Base-by-base conservation (phyloP, 2,888 invertebrate genomes). In the Mechanitis messenoides region DNA sequence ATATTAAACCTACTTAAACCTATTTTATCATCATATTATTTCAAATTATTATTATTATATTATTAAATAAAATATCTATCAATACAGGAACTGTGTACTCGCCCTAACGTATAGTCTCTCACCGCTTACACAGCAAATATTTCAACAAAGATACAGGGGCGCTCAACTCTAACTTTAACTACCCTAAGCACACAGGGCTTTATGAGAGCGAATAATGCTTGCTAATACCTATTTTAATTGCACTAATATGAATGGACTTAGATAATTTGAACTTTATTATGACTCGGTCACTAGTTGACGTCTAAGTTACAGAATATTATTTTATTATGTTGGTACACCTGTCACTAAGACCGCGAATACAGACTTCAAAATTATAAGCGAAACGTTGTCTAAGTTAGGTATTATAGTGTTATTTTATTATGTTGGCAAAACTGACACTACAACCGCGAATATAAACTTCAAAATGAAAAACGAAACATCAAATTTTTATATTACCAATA, bases 141-240 rank as follows among this genome's bases (percentile, higher is more conserved):
- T 87, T 85, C 83, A 80, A 85, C 85, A 85, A 84, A 87, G 86
- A 87, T 85, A 84, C 84, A 84, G 81, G 81, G 84, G 77, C 83
- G 82, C 86, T 84, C 84, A 84, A 84, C 85, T 82, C 82, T 71
- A 73, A 78, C 81, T 82, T 78, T 74, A 78, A 81, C 84, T 83
- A 79, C 78, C 78, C 80, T 75, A 73, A 81, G 78, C 79, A 80
- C 77, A 82, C 74, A 82, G 69, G 76, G 73, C 80, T 83, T 81
- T 72, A 72, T 70, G 69, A 69, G 70, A 72, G 71, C 70, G 73
- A 72, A 74, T 73, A 72, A 72, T 69, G 63, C 68, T 68, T 66
- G 66, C 68, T 74, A 72, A 73, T 73, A 70, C 65, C 66, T 70
- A 62, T 73, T 72, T 72, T 73, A 72, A 72, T 71, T 74, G 72